Conservation (phyloP, 2,113 vertebrate species). For the Choloepus hoffmanni region DNA sequence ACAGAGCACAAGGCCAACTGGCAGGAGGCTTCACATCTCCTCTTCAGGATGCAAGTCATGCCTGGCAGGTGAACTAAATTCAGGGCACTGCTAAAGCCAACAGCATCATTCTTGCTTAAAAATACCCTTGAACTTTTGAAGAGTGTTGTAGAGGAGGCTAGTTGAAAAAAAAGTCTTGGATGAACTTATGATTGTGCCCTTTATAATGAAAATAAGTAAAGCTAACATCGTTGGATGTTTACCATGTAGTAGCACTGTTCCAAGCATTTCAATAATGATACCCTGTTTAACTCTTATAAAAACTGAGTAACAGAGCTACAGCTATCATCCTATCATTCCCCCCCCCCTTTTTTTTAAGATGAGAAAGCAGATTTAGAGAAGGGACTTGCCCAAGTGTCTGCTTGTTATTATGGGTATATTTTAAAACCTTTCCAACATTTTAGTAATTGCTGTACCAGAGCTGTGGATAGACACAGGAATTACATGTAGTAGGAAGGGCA, state of each 20-base stretch:
- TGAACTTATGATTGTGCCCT: not conserved
- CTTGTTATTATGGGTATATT: not conserved
- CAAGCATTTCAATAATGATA: not conserved
- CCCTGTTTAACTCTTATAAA: not conserved
- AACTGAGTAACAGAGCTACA: not conserved
- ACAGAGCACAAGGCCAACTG: not conserved
- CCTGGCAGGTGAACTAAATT: conserved; percentile 35
- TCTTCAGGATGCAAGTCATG: not conserved
- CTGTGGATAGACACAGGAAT: not conserved
- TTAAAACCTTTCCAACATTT: not conserved
- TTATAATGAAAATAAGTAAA: not conserved
- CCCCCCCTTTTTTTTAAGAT: not conserved
- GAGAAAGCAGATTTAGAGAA: not conserved
- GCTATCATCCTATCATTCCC: no score
- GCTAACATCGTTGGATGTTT: not conserved
- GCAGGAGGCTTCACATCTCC: not conserved
- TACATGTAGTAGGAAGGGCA: not conserved
- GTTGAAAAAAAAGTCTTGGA: not conserved
- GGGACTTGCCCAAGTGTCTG: not conserved
- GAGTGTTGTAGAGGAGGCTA: not conserved
- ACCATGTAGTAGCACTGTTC: no score
- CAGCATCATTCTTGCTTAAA: not conserved
- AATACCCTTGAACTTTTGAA: conserved; percentile 55
- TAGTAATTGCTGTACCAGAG: not conserved
- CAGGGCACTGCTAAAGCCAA: conserved; percentile 56